Percentiles rank a stretch among this genome's conserved stretches.
phyloP scores from a whole-genome alignment of 2,797 vertebrate genomes.

The Luscinia megarhynchos region DNA sequence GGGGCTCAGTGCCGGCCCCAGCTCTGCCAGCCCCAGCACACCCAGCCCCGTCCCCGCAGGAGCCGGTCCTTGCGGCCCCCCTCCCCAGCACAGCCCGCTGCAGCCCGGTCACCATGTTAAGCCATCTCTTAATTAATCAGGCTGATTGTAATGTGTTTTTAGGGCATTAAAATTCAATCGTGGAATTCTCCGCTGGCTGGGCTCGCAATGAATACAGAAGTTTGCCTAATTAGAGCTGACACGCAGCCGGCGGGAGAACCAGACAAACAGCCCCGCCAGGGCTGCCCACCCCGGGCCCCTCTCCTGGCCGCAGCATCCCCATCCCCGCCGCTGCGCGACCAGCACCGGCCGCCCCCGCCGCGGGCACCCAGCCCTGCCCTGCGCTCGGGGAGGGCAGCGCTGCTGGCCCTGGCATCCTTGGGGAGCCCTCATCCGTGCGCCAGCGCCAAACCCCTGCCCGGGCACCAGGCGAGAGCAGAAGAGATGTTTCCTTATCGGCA shows the following conservation, averaged over 20 bases:
- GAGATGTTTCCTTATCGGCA: constrained; percentile 51
- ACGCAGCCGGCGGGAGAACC: constrained; percentile 25
- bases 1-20: not conserved
- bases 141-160: constrained; percentile 71
- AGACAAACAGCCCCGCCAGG: constrained; percentile 6
- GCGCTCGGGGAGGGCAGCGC: not conserved
- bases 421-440: not conserved
- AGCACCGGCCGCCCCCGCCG: rapidly evolving
- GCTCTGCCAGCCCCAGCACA: rapidly evolving
- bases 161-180: constrained; percentile 73
- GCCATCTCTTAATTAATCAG: constrained; percentile 70
- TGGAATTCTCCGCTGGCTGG: constrained; percentile 63
- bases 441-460: not conserved
- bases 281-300: not conserved
- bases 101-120: constrained; percentile 54
- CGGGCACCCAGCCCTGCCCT: not conserved
- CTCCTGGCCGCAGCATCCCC: not conserved
- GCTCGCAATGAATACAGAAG: constrained; percentile 67
- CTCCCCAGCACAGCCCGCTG: not conserved
- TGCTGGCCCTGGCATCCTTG: not conserved
- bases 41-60: not conserved
- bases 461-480: not conserved
- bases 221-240: constrained; percentile 71
- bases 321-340: not conserved
- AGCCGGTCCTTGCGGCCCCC: rapidly evolving